These are phyloP conservation scores for Campylomormyrus numenius DNA, from an alignment of 2,113 vertebrate genomes.

Conservation along the genomic window DNA sequence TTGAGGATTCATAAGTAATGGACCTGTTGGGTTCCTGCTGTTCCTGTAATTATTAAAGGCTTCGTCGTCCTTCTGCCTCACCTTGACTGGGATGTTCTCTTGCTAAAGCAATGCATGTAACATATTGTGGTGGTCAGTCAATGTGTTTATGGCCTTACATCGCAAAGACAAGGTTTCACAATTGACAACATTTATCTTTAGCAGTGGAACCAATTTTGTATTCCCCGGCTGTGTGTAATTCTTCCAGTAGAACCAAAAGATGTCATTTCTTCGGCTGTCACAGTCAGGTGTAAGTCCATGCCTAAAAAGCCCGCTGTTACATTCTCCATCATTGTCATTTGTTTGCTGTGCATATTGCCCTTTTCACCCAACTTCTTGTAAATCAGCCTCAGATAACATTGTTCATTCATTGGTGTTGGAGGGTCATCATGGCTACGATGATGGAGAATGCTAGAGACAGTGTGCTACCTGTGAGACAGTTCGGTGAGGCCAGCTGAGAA, in stretches of 20 bases:
- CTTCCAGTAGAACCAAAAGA: not conserved
- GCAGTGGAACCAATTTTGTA: not conserved
- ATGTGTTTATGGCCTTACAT: not conserved
- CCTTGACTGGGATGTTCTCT: not conserved
- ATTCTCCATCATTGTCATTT: not conserved
- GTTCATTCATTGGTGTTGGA: not conserved
- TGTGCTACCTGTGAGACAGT: not conserved
- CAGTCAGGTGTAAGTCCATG: not conserved
- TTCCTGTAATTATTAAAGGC: not conserved
- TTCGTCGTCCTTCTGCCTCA: not conserved
- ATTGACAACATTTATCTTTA: not conserved
- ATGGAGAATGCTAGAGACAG: not conserved
- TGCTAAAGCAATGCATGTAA: not conserved
- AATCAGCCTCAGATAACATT: slow-evolving; percentile 7
- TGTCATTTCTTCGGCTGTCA: not conserved
- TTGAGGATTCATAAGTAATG: not conserved
- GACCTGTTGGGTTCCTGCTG: not conserved
- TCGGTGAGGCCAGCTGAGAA: not conserved
- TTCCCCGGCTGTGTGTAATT: not conserved
- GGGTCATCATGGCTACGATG: not conserved
- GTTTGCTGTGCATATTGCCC: not conserved
- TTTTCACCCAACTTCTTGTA: not conserved
- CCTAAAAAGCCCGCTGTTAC: not conserved
- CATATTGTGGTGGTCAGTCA: not conserved
- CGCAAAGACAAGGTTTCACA: not conserved